Base-by-base conservation (phyloP, 2,888 invertebrate genomes). In the Heliconius aoede region DNA sequence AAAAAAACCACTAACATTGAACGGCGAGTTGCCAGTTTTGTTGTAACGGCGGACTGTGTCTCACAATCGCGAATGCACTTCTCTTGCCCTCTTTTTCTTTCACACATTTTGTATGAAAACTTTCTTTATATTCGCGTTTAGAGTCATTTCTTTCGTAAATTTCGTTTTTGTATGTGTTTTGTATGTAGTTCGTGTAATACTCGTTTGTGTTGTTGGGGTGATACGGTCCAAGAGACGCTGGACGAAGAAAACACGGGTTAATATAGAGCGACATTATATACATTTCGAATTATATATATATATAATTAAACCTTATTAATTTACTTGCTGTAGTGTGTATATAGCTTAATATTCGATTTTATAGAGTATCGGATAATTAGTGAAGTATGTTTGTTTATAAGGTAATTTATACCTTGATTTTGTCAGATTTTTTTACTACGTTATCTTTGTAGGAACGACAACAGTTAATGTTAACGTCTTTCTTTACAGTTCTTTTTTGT, bases 21-120 rank as follows among this genome's bases (percentile, higher is more conserved):
- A 95, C 96, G 85, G 95, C 93, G 88, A 96, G 95, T 89, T 95
- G 95, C 95, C 96, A 96, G 91, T 95, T 92, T 84, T 92, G 90
- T 81, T 90, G 91, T 76, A 86, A 87, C 89, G 95, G 94, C 90
- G 95, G 95, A 90, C 92, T 95, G 89, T 95, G 95, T 93, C 95
- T 95, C 91, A 95, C 95, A 89, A 93, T 95, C 86, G 95, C 95
- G 94, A 95, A 95, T 87, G 95, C 95, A 92, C 95, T 95, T 90
- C 95, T 94, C 94, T 95, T 95, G 81, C 85, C 86, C 86, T 90
- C 93, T 92, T 91, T 86, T 88, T 87, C 91, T 93, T 93, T 94
- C 91, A 92, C 89, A 86, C 89, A 92, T 94, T 94, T 94, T 86
- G 91, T 84, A 92, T 93, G 91, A 91, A 86, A 93, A 90, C 93